phyloP scores from a whole-genome alignment of 2,113 vertebrate species.

The Hyperopisus bebe region DNA sequence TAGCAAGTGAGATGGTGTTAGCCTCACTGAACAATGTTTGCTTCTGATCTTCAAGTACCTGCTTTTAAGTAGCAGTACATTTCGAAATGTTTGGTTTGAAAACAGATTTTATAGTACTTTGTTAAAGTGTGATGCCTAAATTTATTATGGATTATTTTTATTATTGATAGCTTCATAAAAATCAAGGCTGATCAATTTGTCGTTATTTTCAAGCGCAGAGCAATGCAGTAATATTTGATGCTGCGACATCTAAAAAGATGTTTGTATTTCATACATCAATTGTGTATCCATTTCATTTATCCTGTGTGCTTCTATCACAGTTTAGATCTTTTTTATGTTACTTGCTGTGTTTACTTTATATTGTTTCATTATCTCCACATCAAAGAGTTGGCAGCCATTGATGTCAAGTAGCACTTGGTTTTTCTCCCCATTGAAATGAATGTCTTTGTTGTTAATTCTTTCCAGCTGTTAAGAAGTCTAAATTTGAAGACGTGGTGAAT shows the following conservation, averaged over 20 bases:
- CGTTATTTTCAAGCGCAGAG: neutral
- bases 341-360: neutral
- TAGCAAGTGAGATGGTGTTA: neutral
- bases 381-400: neutral
- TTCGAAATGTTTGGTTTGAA: neutral
- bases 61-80: neutral
- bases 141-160: neutral
- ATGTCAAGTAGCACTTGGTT: neutral
- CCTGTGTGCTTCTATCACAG: neutral
- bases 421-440: conserved; percentile 2
- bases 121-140: neutral
- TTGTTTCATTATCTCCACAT: neutral
- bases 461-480: conserved; percentile 69
- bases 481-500: conserved; percentile 76
- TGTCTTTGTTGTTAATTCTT: neutral
- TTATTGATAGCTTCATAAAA: neutral
- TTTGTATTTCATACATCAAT: neutral
- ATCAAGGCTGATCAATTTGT: neutral
- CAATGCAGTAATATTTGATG: neutral
- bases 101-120: neutral
- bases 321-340: neutral
- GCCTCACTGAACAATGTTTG: neutral
- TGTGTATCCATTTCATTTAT: neutral
- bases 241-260: neutral
- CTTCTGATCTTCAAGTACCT: neutral